phyloP scores from a whole-genome alignment of 2,888 invertebrate species.

The Hedya salicella region DNA sequence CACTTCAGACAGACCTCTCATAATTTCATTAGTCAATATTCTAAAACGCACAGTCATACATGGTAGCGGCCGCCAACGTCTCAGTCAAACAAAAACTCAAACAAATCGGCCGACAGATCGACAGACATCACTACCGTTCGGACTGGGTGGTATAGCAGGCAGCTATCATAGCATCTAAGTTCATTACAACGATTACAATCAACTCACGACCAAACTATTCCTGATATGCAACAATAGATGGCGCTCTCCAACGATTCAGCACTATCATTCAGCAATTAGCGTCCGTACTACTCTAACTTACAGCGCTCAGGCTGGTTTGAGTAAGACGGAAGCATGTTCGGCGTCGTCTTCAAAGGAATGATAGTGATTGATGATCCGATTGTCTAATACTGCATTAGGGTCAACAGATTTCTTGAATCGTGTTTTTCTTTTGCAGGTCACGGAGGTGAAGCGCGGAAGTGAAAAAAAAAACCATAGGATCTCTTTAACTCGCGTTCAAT shows the following conservation, averaged over 20 bases:
- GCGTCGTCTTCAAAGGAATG: constrained; percentile 65
- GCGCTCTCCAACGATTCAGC: constrained; percentile 65
- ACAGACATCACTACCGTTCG: constrained; percentile 74
- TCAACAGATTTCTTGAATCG: constrained; percentile 73
- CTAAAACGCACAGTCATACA: constrained; percentile 42
- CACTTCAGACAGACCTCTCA: constrained; percentile 41
- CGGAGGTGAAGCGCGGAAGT: constrained; percentile 45
- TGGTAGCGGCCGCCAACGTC: constrained; percentile 54
- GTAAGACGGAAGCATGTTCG: constrained; percentile 53
- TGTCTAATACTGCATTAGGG: constrained; percentile 73
- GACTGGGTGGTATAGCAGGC: constrained; percentile 71
- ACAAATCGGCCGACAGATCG: constrained; percentile 60
- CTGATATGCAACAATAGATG: constrained; percentile 83
- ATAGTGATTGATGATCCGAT: constrained; percentile 84
- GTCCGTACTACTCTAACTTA: constrained; percentile 55
- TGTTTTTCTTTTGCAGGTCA: constrained; percentile 72
- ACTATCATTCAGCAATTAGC: constrained; percentile 81
- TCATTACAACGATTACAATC: constrained; percentile 82
- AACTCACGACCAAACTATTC: constrained; percentile 78
- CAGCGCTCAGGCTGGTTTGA: constrained; percentile 46
- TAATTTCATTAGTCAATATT: constrained; percentile 43
- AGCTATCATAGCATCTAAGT: constrained; percentile 71
- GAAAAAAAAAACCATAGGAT: constrained; percentile 29
- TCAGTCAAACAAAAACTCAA: constrained; percentile 62
- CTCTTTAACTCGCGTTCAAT: constrained; percentile 26